Percentiles rank a stretch among this genome's conserved stretches.
phyloP scores from a whole-genome alignment of 2,113 vertebrate species.

The Okapia johnstoni region DNA sequence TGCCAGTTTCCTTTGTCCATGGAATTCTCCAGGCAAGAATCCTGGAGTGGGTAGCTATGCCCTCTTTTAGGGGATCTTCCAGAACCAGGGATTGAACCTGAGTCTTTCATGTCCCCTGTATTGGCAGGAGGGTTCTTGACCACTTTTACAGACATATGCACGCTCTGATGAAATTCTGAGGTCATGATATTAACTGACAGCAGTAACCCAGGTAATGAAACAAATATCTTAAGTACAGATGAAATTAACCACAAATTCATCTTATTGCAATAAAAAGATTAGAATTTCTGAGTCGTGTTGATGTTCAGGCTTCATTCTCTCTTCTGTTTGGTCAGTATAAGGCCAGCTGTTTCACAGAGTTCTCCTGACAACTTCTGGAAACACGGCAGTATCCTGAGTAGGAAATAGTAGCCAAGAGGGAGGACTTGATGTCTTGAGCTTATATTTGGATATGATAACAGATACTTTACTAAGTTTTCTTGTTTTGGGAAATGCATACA shows the following conservation, averaged over 20 bases:
- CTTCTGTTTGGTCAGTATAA: neutral
- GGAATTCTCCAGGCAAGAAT: neutral
- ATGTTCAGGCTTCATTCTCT: neutral
- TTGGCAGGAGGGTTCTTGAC: neutral
- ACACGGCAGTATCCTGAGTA: neutral
- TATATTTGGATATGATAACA: neutral
- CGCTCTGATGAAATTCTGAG: neutral
- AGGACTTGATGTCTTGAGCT: neutral
- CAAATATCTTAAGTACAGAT: neutral
- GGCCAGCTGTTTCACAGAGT: neutral
- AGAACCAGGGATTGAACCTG: neutral
- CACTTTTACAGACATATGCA: neutral
- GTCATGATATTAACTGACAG: neutral
- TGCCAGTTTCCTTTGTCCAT: neutral
- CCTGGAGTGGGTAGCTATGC: neutral
- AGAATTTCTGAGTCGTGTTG: neutral
- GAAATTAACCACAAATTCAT: neutral
- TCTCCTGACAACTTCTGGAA: neutral
- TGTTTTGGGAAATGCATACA: neutral
- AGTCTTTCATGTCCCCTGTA: neutral
- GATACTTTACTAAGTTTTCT: neutral
- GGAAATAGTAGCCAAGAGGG: too few species aligned
- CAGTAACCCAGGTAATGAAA: neutral
- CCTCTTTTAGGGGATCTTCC: neutral
- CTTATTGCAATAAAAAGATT: neutral